Evolutionary conservation across 2,113 vertebrate genomes (phyloP), one percentile per base, ranked within the genome.

Genomic region (Cyanocitta stelleri): DNA sequence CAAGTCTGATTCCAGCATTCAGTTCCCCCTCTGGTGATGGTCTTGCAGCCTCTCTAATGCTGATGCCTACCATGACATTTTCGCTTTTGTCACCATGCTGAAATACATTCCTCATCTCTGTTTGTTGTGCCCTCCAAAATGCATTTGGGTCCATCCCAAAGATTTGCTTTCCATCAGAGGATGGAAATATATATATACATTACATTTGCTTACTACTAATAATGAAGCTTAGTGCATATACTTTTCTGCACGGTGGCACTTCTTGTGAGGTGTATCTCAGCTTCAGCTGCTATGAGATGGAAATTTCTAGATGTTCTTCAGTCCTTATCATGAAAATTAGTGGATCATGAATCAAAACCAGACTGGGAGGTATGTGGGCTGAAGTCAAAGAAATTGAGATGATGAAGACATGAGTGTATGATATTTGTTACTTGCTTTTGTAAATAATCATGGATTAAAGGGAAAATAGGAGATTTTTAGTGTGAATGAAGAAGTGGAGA

Each of bases 21-120:
- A 0, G 2, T 74, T 75, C 10, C 9, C 10, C 1, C 29, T 13
- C 43, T 59, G 26, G 8, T 4, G 10, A 15, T 77, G 91, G 67
- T 72, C 51, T 78, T 59, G 41, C 73, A 77, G 61, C 48, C 27
- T 55, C 27, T 44, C 21, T 26, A 8, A 8, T 0, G 0, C 52
- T 26, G 39, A 32, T 10, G 22, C 8, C 8, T 69, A 3, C 39
- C 4, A 0, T 48, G 75, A 14, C 0, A 3, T 55, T 33, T 74
- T 71, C 30, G 29, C 6, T 54, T 63, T 15, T 59, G 66, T 85
- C 3, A 1, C 49, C 4, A 0, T 44, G 10, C 33, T 58, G 43
- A 68, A 83, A 41, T 35, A n/a, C 1, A 0, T 54, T 41, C 27
- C 39, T 64, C 0, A 1, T 54, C 16, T 46, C 64, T 23, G 2